phyloP scores from a whole-genome alignment of 1,140 invertebrate genomes.

The Panonychus citri region DNA sequence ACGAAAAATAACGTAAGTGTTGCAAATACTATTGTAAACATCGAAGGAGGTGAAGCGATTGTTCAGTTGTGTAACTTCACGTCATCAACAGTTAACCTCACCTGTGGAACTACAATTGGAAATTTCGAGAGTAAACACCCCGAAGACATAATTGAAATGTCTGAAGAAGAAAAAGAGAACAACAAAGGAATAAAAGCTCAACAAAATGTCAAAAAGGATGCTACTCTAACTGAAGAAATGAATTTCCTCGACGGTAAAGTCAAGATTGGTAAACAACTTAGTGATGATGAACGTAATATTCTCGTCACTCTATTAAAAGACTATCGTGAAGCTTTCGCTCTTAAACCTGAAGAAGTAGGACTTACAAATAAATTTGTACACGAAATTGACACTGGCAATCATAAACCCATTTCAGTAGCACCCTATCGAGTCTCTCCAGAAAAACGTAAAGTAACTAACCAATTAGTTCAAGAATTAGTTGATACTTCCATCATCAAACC shows the following conservation, averaged over 20 bases:
- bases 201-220: neutral
- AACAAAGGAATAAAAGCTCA: too few relatives aligned
- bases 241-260: neutral
- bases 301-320: neutral
- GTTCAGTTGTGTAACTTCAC: too few relatives aligned
- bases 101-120: too few relatives aligned
- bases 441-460: neutral
- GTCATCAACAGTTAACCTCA: too few relatives aligned
- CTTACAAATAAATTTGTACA: neutral
- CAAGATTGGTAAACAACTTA: neutral
- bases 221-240: neutral
- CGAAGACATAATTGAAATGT: too few relatives aligned
- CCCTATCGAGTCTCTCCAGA: neutral
- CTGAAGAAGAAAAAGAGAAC: too few relatives aligned
- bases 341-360: neutral
- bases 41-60: too few relatives aligned
- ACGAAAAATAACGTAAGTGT: too few relatives aligned
- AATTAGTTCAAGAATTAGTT: slow-evolving; percentile 17
- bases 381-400: neutral
- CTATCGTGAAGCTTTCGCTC: neutral
- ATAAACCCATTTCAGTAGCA: neutral
- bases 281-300: neutral
- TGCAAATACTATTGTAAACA: too few relatives aligned
- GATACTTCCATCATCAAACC: neutral
- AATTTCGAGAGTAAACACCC: too few relatives aligned